Evolutionary conservation across 2,797 vertebrate species (phyloP), one percentile per base, ranked within the genome.

Genomic region (Rhynchotus rufescens): DNA sequence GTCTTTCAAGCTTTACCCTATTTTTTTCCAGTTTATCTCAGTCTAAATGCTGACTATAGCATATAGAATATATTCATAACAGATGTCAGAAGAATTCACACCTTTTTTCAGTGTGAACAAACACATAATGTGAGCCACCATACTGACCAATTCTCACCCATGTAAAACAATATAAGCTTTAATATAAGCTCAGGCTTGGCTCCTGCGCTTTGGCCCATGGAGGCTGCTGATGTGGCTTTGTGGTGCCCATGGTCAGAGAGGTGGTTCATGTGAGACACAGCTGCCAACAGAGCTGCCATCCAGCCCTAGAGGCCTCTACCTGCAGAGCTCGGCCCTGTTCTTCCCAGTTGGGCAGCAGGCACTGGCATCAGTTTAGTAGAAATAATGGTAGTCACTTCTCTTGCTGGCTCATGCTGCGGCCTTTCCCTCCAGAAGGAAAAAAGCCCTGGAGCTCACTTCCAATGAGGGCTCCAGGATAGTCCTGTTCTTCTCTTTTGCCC

Each of bases 221-320:
- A 74, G 45, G 42, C 45, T 85, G 62, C 36, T 83, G 54, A 45
- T 26, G 61, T 2, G 2, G 4, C 78, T 2, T 22, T 51, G 22
- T 23, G 42, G 13, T 68, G 25, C 17, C 59, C 0, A 0, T 51
- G 34, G 38, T 64, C 32, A 62, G 56, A 71, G n/a, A 30, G 0
- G 0, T 23, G 30, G 76, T 91, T 51, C 5, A 0, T 19, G 13
- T 12, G 9, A 76, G n/a, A 44, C 4, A 21, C 12, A 45, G 3
- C 6, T 59, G 6, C 22, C 51, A 40, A 54, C 17, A 38, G 22
- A 19, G 7, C 17, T 52, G 30, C 32, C 67, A 13, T 1, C 0
- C 9, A 1, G 0, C 42, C 34, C 26, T 28, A 64, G 49, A 68
- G 23, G 30, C 49, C 36, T 20, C 49, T 45, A 13, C 5, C 21